Evolutionary conservation across 1,140 invertebrate species (phyloP).

Genomic region (Drosophila kurseongensis): DNA sequence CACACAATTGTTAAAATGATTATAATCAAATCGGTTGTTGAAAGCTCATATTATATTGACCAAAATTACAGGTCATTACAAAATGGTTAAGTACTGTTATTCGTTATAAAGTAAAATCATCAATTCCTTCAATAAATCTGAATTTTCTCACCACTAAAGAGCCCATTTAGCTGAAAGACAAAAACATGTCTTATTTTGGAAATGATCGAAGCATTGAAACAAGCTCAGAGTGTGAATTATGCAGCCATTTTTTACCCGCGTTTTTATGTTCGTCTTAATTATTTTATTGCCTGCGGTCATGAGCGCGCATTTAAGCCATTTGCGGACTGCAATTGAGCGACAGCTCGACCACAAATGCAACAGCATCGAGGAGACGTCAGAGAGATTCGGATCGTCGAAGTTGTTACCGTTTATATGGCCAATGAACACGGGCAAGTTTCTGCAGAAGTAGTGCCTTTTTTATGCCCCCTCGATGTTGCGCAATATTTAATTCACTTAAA

Average conservation of each 20-base stretch:
- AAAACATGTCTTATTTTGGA: constrained; percentile 42
- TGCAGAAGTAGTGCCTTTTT: constrained; percentile 33
- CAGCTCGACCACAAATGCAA: constrained; percentile 44
- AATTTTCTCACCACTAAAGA: background rate
- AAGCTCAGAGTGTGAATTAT: constrained; percentile 74
- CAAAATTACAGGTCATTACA: background rate
- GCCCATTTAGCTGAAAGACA: constrained; percentile 10
- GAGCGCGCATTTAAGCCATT: constrained; percentile 79
- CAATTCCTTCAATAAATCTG: background rate
- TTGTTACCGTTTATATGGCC: constrained; percentile 82
- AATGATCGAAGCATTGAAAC: constrained; percentile 32
- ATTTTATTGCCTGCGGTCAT: constrained; percentile 83
- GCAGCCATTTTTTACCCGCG: constrained; percentile 61
- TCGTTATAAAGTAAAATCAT: background rate
- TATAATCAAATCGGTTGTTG: background rate
- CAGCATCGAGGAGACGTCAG: constrained; percentile 29
- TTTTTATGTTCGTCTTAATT: constrained; percentile 70
- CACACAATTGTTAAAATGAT: background rate
- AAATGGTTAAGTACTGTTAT: background rate
- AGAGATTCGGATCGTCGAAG: constrained; percentile 55
- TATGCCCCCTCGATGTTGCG: constrained; percentile 51
- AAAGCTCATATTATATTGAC: too few species aligned
- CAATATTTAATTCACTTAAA: constrained; percentile 82
- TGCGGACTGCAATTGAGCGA: constrained; percentile 73
- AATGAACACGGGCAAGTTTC: constrained; percentile 74